A percentile compares a stretch with the other conserved stretches of the same genome.
These are phyloP conservation scores for Ooceraea biroi DNA, from an alignment of 1,140 invertebrate genomes.

Conservation along the genomic window DNA sequence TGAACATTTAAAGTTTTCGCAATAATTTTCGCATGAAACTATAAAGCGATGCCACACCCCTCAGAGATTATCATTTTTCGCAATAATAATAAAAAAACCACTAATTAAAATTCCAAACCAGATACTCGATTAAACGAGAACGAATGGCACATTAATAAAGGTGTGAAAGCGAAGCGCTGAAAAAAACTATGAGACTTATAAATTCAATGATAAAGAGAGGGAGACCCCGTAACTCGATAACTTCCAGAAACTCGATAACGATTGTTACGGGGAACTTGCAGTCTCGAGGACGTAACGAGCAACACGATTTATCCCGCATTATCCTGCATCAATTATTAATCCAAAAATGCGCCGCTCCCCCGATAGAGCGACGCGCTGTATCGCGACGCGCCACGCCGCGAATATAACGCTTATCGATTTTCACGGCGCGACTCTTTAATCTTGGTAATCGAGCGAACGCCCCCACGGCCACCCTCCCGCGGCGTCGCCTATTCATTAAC, in stretches of 20 bases:
- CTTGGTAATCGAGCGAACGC: conserved; percentile 76
- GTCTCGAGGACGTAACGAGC: conserved; percentile 1
- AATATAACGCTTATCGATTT: conserved; percentile 72
- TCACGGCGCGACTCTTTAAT: conserved; percentile 77
- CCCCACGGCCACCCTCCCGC: conserved; percentile 57
- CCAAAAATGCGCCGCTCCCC: conserved; percentile 42
- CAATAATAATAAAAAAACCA: conserved; percentile 1
- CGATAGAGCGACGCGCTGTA: conserved; percentile 26
- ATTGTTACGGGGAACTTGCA: conserved; percentile 16
- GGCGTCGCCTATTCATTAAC: conserved; percentile 80
- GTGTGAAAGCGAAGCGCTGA: too few species aligned
- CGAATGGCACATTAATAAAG: too few species aligned
- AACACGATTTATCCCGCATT: conserved; percentile 49
- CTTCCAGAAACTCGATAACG: background rate
- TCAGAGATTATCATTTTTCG: background rate
- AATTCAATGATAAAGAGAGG: background rate
- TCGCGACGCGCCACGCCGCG: conserved; percentile 21
- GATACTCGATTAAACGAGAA: too few species aligned
- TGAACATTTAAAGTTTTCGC: background rate
- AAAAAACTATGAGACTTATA: too few species aligned
- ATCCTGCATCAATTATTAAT: conserved; percentile 56
- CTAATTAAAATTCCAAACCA: too few species aligned
- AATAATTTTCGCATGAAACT: background rate
- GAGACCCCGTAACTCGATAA: background rate
- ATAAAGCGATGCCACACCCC: too few species aligned